Evolutionary conservation across 2,113 vertebrate genomes (phyloP), one percentile per base, ranked within the genome.

Genomic region (Clarias macrocephalus): DNA sequence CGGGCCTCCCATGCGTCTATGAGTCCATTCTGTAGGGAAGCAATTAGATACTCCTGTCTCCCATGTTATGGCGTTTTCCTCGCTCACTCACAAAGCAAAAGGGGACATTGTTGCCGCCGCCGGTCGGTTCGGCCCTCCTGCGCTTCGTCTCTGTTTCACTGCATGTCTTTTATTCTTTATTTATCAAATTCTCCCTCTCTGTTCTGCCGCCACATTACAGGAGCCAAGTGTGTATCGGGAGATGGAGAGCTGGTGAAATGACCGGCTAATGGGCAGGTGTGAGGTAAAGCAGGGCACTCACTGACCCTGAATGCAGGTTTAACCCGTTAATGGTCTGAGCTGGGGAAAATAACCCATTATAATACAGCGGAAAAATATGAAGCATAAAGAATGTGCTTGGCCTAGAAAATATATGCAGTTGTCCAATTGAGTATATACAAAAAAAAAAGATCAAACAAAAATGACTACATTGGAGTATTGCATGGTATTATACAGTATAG

Each of bases 1-100:
- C 72, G 48, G 77, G 60, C 80, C 91, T 93, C 91, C 88, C 87
- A 42, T 89, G 92, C 89, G 86, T 84, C 86, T 91, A 88, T 70
- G 87, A 77, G 82, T 81, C 89, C 81, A 90, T 92, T 88, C 90
- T 85, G 70, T 68, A 88, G 68, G 70, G 86, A 89, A 77, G 89
- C 75, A 91, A 92, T 89, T 90, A 87, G 70, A 90, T 89, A 48
- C 76, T 68, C 86, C 87, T 89, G 88, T 85, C 73, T 87, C 87
- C 83, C 25, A 60, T 89, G 88, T 87, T 85, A 88, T 87, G 88
- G 80, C 82, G 63, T 88, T 82, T 66, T 84, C 82, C 90, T 85
- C 30, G 73, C 85, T 86, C 85, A 65, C 1, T 52, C 80, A 84
- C 86, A 89, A 89, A 83, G 56, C 85, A 73, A 62, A 82, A 37